Base-by-base conservation (phyloP, 2,888 invertebrate genomes). In the Drosophila yooni region DNA sequence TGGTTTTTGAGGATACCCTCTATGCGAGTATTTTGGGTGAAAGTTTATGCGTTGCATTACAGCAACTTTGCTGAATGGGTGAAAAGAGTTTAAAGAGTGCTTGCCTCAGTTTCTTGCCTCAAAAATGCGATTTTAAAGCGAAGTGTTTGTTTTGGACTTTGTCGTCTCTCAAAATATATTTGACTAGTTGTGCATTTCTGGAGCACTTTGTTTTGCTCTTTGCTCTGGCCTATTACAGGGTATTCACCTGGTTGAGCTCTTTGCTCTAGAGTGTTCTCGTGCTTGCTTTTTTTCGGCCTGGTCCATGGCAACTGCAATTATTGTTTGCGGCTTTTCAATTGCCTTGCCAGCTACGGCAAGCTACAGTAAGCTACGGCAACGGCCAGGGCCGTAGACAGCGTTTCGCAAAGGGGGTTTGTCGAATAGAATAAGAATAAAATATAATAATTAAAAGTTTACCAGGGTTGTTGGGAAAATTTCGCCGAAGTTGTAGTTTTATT, bases 311-410 rank as follows among this genome's bases (percentile, higher is more conserved):
- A 75, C 79, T 81, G 84, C 88, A 84, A 87, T 89, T 85, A 85
- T 85, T 88, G 89, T 88, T 85, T 88, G 85, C 84, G 85, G 85
- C 89, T 85, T 87, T 85, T 85, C 89, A 86, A 89, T 87, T 89
- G 89, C 82, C 76, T 74, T 34, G 76, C 75, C 68, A 65, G 67
- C 64, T 63, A 61, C 48, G 33, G 31, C 31, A 10, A 31, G 56
- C 56, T 63, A 61, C 48, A 3, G 31, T 3, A 31, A 31, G 56
- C 56, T 15, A 27, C n/a, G 15, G 25, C 33, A 1, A 27, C 36
- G 18, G 5, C 56, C 46, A 46, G 8, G 25, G 46, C 8, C 8
- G 46, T 46, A 46, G 25, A 5, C 15, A 46, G 15, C 25, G 15
- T 46, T 25, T 25, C 15, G 18, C 46, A 46, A 15, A 2, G 27